Percentiles rank a stretch among this genome's conserved stretches.
Evolutionary conservation across 2,113 vertebrate species (phyloP).

Genomic region (Todiramphus chloris): DNA sequence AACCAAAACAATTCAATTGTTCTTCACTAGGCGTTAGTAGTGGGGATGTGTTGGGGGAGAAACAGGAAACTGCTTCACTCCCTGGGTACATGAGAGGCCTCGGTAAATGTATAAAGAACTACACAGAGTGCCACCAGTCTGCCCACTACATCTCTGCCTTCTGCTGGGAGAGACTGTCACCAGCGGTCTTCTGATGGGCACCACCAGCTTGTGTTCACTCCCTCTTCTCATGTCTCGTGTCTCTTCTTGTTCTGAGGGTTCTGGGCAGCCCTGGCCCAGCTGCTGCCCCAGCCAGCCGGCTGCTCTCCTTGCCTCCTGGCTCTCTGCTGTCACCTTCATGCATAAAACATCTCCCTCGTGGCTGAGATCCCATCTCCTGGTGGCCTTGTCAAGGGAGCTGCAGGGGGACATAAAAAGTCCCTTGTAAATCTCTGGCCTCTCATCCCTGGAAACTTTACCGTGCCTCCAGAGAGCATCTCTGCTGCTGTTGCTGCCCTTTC

Average conservation of each 20-base stretch:
- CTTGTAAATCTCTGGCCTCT: not conserved
- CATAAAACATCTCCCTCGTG: not conserved
- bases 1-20: not conserved
- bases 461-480: not conserved
- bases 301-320: not conserved
- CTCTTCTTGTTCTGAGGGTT: not conserved
- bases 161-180: not conserved
- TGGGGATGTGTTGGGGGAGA: not conserved
- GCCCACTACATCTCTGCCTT: not conserved
- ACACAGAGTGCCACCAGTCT: not conserved
- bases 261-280: not conserved
- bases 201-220: not conserved
- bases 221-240: accelerated
- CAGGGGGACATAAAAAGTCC: not conserved
- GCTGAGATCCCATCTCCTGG: not conserved
- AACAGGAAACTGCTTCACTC: not conserved
- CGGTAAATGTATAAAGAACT: accelerated
- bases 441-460: not conserved
- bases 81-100: not conserved
- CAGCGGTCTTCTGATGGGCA: not conserved
- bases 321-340: conserved; percentile 2
- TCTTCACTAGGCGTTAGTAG: not conserved
- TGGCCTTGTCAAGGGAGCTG: not conserved
- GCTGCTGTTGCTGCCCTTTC: not conserved
- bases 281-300: not conserved